Conservation (phyloP, 2,113 vertebrate species). For the Cochlearius cochlearius region DNA sequence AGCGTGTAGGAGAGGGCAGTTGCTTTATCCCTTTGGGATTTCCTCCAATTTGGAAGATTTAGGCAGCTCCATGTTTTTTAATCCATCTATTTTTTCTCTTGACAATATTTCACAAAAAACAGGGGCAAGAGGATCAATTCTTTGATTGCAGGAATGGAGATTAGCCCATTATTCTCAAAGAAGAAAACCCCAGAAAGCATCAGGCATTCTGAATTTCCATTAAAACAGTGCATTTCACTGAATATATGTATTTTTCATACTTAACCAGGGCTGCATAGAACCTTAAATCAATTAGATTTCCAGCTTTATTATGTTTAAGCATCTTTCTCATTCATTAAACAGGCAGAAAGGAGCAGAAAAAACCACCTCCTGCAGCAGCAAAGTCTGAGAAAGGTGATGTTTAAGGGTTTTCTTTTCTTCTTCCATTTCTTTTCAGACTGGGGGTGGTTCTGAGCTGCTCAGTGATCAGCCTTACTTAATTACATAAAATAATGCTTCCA, state of each 20-base stretch:
- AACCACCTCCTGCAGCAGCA: constrained; percentile 71
- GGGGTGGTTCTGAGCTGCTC: not conserved
- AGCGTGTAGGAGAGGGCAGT: not conserved
- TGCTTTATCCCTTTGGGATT: not conserved
- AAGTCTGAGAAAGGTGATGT: constrained; percentile 81
- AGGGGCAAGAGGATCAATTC: constrained; percentile 32
- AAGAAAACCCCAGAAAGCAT: constrained; percentile 7
- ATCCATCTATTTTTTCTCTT: constrained; percentile 13
- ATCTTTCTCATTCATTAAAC: constrained; percentile 74
- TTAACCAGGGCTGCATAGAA: constrained; percentile 4
- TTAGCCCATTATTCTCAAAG: constrained; percentile 14
- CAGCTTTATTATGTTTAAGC: constrained; percentile 43
- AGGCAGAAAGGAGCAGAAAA: constrained; percentile 80
- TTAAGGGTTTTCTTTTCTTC: not conserved
- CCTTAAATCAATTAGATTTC: not conserved
- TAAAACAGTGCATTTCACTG: not conserved
- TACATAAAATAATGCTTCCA: not conserved
- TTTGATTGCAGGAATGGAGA: not conserved
- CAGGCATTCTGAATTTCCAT: constrained; percentile 16
- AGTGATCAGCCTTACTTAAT: not conserved
- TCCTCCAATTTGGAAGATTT: not conserved
- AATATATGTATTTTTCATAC: not conserved
- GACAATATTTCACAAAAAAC: not conserved
- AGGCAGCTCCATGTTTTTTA: not conserved
- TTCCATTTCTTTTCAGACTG: not conserved